phyloP scores from a whole-genome alignment of 2,113 vertebrate genomes.

The Varanus salvator region DNA sequence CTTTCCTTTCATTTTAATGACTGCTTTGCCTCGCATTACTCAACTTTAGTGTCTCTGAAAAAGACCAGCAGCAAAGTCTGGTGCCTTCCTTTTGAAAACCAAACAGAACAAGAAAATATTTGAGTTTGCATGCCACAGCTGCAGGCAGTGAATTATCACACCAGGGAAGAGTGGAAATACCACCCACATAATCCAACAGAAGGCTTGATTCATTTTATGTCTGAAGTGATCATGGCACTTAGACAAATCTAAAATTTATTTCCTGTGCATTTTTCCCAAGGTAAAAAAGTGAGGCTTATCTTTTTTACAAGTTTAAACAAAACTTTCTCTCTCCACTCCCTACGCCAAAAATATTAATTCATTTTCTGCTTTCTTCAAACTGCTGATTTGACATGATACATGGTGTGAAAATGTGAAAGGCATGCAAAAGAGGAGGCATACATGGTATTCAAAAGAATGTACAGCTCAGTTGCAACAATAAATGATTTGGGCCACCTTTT shows the following conservation, averaged over 20 bases:
- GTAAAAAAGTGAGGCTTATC: conserved; percentile 46
- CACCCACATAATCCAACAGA: conserved; percentile 71
- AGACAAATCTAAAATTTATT: conserved; percentile 74
- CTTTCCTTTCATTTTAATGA: conserved; percentile 48
- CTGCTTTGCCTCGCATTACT: conserved; percentile 48
- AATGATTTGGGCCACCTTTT: conserved; percentile 38
- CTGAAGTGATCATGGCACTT: conserved; percentile 65
- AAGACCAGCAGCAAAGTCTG: conserved; percentile 38
- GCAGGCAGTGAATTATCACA: conserved; percentile 73
- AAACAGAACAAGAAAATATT: conserved; percentile 69
- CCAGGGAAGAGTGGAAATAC: conserved; percentile 73
- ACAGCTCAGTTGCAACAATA: conserved; percentile 37
- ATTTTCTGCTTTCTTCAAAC: conserved; percentile 41
- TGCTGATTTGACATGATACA: conserved; percentile 30
- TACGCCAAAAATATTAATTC: conserved; percentile 36
- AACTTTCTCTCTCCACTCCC: conserved; percentile 47
- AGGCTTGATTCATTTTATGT: conserved; percentile 75
- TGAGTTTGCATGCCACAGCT: conserved; percentile 65
- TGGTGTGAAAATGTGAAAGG: conserved; percentile 30
- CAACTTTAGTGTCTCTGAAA: conserved; percentile 50
- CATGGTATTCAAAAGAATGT: conserved; percentile 41
- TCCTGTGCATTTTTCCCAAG: conserved; percentile 67
- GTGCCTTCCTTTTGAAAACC: conserved; percentile 56
- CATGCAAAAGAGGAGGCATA: conserved; percentile 49
- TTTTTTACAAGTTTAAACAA: conserved; percentile 54